phyloP scores from a whole-genome alignment of 2,113 vertebrate species.

The Lutjanus erythropterus region DNA sequence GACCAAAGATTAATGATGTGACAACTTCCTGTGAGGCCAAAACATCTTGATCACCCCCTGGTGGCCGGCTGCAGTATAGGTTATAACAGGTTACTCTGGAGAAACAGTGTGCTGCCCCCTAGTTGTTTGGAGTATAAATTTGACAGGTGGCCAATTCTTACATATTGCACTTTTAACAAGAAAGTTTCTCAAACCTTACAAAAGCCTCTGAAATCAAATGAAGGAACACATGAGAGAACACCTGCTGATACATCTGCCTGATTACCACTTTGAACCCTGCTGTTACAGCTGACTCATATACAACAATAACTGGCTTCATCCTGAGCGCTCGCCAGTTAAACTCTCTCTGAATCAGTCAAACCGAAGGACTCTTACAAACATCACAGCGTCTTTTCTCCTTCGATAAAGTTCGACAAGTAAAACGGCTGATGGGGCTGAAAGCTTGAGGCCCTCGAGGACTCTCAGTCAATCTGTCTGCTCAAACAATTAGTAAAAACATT shows the following conservation, averaged over 20 bases:
- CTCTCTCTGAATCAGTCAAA: neutral
- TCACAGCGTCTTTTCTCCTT: neutral
- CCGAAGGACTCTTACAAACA: neutral
- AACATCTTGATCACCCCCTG: no score
- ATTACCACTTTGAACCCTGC: neutral
- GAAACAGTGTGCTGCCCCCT: no score
- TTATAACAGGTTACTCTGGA: no score
- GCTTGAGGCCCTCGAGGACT: neutral
- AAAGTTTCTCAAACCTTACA: no score
- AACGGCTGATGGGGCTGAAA: conserved; percentile 29
- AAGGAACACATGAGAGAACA: no score
- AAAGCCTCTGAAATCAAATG: no score
- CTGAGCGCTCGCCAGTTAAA: neutral
- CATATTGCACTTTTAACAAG: no score
- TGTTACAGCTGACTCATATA: neutral
- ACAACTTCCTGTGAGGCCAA: no score
- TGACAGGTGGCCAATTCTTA: no score
- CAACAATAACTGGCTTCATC: neutral
- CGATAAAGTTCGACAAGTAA: neutral
- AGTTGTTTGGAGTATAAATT: no score
- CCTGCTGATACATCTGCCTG: neutral
- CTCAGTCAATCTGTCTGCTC: conserved; percentile 3
- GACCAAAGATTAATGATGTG: no score
- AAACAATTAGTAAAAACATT: conserved; percentile 38
- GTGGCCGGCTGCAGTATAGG: no score